A percentile compares a stretch with the other conserved stretches of the same genome.
phyloP scores from a whole-genome alignment of 2,797 vertebrate genomes.

The Lutjanus argentimaculatus region DNA sequence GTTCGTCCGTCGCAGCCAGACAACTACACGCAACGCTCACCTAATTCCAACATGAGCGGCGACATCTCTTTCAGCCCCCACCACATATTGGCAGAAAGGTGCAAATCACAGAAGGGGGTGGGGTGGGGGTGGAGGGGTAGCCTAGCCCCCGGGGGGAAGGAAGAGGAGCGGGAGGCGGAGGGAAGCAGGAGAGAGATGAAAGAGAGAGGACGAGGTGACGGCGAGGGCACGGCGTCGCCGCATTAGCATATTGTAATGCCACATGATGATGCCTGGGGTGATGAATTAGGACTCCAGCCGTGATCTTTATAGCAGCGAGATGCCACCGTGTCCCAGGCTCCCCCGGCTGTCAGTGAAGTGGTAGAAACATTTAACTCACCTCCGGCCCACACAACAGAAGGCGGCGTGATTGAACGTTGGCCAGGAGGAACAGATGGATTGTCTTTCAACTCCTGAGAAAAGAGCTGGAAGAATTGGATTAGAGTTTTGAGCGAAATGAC shows the following conservation, averaged over 20 bases:
- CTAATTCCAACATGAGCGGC: slow-evolving; percentile 54
- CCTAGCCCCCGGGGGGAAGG: slow-evolving; percentile 1
- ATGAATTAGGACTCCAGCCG: slow-evolving; percentile 80
- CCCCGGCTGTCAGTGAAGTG: slow-evolving; percentile 63
- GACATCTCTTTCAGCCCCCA: slow-evolving; percentile 44
- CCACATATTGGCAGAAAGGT: slow-evolving; percentile 46
- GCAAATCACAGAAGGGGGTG: slow-evolving; percentile 23
- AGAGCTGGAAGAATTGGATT: slow-evolving; percentile 68
- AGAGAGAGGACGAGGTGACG: slow-evolving; percentile 61
- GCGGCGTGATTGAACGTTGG: slow-evolving; percentile 61
- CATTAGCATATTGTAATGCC: slow-evolving; percentile 85
- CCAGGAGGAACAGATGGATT: slow-evolving; percentile 74
- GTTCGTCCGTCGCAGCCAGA: slow-evolving; percentile 47
- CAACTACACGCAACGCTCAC: slow-evolving; percentile 36
- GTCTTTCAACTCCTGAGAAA: slow-evolving; percentile 68
- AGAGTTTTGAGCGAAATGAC: slow-evolving; percentile 53
- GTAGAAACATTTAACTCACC: slow-evolving; percentile 78
- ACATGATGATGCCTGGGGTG: slow-evolving; percentile 77
- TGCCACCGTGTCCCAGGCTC: slow-evolving; percentile 69
- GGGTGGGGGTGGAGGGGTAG: background rate
- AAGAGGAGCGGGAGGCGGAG: background rate
- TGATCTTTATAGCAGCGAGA: slow-evolving; percentile 73
- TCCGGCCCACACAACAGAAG: slow-evolving; percentile 61
- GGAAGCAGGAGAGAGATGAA: slow-evolving; percentile 61
- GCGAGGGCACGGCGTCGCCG: slow-evolving; percentile 60